Conservation (phyloP, 2,888 invertebrate species). For the Gastrophysa polygoni region DNA sequence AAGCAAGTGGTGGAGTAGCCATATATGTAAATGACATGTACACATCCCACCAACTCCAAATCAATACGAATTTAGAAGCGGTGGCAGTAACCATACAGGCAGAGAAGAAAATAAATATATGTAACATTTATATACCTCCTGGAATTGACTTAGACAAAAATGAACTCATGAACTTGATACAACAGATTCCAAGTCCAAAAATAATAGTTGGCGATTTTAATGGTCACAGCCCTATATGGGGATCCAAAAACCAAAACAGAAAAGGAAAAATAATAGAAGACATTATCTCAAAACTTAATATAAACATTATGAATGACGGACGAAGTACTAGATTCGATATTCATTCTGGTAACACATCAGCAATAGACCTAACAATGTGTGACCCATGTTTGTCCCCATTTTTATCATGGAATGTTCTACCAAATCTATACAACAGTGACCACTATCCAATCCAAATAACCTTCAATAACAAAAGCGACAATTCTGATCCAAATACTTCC, state of each 20-base stretch:
- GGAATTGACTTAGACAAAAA: conserved; percentile 1
- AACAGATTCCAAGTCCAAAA: conserved; percentile 4
- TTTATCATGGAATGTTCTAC: too few species aligned
- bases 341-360: neutral
- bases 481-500: neutral
- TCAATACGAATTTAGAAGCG: neutral
- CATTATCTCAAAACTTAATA: neutral
- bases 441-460: too few species aligned
- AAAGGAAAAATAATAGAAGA: neutral
- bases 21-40: neutral
- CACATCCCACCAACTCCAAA: neutral
- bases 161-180: neutral
- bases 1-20: too few species aligned
- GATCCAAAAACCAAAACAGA: neutral
- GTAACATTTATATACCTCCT: neutral
- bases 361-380: neutral
- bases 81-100: neutral
- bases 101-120: neutral
- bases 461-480: neutral
- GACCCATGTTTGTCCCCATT: neutral
- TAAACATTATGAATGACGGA: neutral
- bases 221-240: neutral
- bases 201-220: neutral
- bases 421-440: too few species aligned
- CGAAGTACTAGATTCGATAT: too few species aligned